A percentile compares a stretch with the other conserved stretches of the same genome.
phyloP scores from a whole-genome alignment of 1,140 invertebrate species.

The Procambarus virginalis region DNA sequence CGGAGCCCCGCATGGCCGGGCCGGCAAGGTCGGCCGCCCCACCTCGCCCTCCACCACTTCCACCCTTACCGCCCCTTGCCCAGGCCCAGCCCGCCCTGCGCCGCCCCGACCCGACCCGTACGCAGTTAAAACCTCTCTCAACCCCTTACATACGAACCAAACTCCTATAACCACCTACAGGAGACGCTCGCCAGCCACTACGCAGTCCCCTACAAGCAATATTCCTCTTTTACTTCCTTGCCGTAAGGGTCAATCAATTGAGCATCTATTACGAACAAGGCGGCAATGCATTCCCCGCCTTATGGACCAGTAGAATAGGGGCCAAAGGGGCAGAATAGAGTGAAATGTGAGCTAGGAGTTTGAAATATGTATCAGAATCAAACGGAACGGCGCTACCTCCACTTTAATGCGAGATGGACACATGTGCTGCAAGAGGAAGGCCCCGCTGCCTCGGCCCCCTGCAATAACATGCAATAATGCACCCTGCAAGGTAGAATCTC shows the following conservation, averaged over 20 bases:
- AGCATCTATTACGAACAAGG: background rate
- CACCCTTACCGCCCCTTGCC: background rate
- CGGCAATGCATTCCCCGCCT: background rate
- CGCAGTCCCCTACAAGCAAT: background rate
- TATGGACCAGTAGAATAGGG: background rate
- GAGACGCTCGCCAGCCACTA: no score
- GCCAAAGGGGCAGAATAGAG: background rate
- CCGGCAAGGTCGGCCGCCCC: background rate
- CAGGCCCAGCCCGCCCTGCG: background rate
- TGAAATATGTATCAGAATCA: constrained; percentile 33
- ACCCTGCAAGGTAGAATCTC: no score
- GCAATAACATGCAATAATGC: no score
- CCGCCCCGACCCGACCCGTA: no score
- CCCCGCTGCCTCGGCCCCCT: no score
- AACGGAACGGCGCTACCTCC: constrained; percentile 12
- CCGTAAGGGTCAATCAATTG: background rate
- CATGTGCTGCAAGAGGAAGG: background rate
- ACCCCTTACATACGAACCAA: no score
- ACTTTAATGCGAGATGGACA: constrained; percentile 10
- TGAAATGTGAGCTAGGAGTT: constrained; percentile 21
- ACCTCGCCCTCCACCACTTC: background rate
- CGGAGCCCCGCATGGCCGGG: background rate
- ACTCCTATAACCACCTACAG: no score
- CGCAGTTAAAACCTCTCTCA: no score
- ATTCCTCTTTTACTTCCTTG: background rate